Conservation (phyloP, 2,797 vertebrate species). For the Sternarchorhynchus goeldii region DNA sequence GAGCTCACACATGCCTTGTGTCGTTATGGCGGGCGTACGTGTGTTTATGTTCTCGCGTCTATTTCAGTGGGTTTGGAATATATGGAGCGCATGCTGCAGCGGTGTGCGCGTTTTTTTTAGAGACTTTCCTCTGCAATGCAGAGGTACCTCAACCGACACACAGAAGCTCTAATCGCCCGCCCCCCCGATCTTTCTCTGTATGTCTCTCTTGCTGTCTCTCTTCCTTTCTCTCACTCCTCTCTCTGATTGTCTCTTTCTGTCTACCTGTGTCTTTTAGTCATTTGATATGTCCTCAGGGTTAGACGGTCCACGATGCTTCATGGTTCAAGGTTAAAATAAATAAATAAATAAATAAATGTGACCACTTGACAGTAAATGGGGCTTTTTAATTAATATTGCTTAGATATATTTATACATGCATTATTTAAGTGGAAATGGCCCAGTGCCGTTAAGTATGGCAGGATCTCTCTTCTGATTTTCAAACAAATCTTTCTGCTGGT, state of each 20-base stretch:
- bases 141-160: too few relatives aligned
- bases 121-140: too few relatives aligned
- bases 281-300: too few relatives aligned
- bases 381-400: not conserved
- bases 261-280: not conserved
- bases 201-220: not conserved
- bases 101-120: too few relatives aligned
- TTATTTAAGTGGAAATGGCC: not conserved
- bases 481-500: not conserved
- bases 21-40: too few relatives aligned
- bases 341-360: not conserved
- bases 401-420: not conserved
- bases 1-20: too few relatives aligned
- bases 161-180: too few relatives aligned
- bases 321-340: not conserved
- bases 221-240: not conserved
- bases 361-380: not conserved
- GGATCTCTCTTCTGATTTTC: not conserved
- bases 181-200: not conserved
- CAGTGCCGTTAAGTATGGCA: not conserved
- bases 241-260: not conserved
- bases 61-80: too few relatives aligned
- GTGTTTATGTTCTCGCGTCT: too few relatives aligned
- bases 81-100: too few relatives aligned
- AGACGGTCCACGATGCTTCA: not conserved